Evolutionary conservation across 2,113 vertebrate species (phyloP).

Genomic region (Caranx ignobilis): DNA sequence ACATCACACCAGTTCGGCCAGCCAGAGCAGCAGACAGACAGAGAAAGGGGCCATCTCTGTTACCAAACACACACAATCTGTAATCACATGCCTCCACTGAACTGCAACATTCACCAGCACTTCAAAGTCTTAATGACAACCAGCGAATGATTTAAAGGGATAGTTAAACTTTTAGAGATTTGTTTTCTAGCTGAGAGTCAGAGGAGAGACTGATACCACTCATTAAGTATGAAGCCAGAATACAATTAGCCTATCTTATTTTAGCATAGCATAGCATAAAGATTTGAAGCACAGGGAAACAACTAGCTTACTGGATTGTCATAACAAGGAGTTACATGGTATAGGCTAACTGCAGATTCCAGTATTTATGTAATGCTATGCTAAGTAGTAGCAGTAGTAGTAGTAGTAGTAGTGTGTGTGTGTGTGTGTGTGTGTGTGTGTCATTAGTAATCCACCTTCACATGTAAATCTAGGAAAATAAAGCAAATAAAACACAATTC

Average conservation of each 20-base stretch:
- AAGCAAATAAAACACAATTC: too few relatives aligned
- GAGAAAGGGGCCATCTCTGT: constrained; percentile 58
- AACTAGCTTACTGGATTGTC: neutral
- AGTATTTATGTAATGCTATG: too few relatives aligned
- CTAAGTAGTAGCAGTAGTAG: too few relatives aligned
- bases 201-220: neutral
- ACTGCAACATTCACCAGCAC: constrained; percentile 3
- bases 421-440: too few relatives aligned
- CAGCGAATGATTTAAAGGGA: neutral
- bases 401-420: too few relatives aligned
- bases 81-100: constrained; percentile 55
- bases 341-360: too few relatives aligned
- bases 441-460: too few relatives aligned
- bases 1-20: constrained; percentile 63
- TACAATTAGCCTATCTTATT: neutral
- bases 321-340: neutral
- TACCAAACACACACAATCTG: constrained; percentile 65
- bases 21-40: constrained; percentile 61
- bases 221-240: neutral
- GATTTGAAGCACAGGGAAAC: neutral
- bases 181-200: neutral
- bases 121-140: constrained; percentile 14
- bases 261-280: neutral
- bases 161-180: neutral
- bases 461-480: too few relatives aligned